Conservation (phyloP, 2,888 invertebrate genomes). For the Aspidapion aeneum region DNA sequence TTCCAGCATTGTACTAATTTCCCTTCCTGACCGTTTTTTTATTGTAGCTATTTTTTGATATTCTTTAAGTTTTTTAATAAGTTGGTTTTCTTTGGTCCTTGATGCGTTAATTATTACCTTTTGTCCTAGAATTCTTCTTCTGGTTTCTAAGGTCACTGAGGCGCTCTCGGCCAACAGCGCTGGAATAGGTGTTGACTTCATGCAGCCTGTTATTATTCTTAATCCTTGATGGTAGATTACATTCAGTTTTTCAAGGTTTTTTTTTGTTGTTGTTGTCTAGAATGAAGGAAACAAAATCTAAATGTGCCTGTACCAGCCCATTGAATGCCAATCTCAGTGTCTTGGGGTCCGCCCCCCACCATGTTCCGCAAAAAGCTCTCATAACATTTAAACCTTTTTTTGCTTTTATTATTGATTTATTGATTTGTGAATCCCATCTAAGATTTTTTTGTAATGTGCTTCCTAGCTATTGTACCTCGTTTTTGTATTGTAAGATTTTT, state of each 20-base stretch:
- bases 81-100: neutral
- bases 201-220: neutral
- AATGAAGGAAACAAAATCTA: constrained; percentile 8
- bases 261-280: too few relatives aligned
- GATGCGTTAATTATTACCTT: neutral
- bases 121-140: neutral
- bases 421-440: too few relatives aligned
- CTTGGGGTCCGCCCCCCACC: constrained; percentile 17
- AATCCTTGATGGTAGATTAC: neutral
- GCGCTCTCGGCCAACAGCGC: neutral
- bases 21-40: neutral
- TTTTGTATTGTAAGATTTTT: neutral
- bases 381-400: constrained; percentile 5
- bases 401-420: neutral
- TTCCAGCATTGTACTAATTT: neutral
- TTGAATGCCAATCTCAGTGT: neutral
- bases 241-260: too few relatives aligned
- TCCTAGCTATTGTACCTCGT: neutral
- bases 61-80: neutral
- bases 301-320: constrained; percentile 10
- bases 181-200: neutral
- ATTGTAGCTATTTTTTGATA: neutral
- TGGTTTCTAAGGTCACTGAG: neutral
- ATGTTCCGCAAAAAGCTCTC: constrained; percentile 7
- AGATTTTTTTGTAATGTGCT: too few relatives aligned